Evolutionary conservation across 2,113 vertebrate genomes (phyloP), one percentile per base, ranked within the genome.

Genomic region (Centropus unirufus): DNA sequence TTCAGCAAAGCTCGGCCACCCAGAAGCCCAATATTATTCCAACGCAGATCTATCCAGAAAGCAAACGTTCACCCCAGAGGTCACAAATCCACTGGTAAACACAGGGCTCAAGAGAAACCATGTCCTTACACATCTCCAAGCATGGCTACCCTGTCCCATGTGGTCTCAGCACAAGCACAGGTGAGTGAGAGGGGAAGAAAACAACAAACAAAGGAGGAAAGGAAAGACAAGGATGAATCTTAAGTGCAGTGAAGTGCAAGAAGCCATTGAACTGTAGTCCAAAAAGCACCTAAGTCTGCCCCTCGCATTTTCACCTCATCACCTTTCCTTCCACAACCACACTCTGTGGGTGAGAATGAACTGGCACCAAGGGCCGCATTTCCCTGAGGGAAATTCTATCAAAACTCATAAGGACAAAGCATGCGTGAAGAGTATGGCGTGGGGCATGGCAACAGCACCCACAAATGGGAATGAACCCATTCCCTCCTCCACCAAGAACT

Each of bases 21-120:
- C 95, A 99, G 96, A 55, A 99, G 98, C 21, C 99, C 99, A 3
- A 99, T 90, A 82, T 98, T 99, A 97, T 99, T 99, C 99, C 99
- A 99, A 73, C 99, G 98, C 61, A 99, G 94, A 97, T 99, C 99
- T 99, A 89, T 5, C 76, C 22, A 87, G 88, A 94, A 83, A 88
- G 58, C n/a, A 67, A 79, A 68, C 11, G 61, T 85, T 96, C 58
- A 95, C 11, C 20, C 11, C 2, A 1, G 39, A 2, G 44, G 42
- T 34, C 55, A 63, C 15, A 7, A 4, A 47, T 8, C 69, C 58
- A 36, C 80, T 83, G 62, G 46, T 76, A 91, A 89, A 30, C 4
- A 6, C 6, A 55, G 5, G 22, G 23, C 29, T 55, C 54, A n/a
- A 17, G 47, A 74, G 54, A 61, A 80, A 17, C 24, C 23, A 12